phyloP scores from a whole-genome alignment of 2,113 vertebrate species.

The Mesocricetus auratus region DNA sequence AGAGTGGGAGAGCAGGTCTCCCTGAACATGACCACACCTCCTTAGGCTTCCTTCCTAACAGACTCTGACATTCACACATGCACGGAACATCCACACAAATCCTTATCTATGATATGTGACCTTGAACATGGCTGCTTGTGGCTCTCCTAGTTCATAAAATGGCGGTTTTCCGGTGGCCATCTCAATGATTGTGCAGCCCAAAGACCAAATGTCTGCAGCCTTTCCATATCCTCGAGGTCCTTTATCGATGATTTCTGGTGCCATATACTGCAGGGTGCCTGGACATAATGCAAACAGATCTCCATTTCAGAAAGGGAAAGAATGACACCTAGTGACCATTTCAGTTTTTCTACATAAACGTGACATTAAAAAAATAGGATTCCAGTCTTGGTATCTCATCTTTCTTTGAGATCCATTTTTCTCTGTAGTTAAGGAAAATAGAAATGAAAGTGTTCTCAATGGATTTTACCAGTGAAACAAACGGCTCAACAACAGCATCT shows the following conservation, averaged over 20 bases:
- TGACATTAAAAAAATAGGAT: background rate
- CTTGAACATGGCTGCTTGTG: conserved; percentile 99
- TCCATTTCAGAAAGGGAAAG: conserved; percentile 42
- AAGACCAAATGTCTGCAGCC: conserved; percentile 98
- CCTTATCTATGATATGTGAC: conserved; percentile 82
- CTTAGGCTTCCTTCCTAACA: background rate
- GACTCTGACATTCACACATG: background rate
- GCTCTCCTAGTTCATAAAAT: conserved; percentile 98
- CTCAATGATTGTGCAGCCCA: conserved; percentile 99
- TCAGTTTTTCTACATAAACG: background rate
- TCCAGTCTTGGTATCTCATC: background rate
- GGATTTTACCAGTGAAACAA: conserved; percentile 31
- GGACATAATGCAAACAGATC: conserved; percentile 72
- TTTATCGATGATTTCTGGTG: conserved; percentile 99
- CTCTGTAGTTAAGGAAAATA: conserved; percentile 26
- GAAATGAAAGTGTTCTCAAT: conserved; percentile 15
- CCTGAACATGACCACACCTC: background rate
- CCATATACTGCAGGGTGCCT: conserved; percentile 99
- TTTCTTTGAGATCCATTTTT: conserved; percentile 4
- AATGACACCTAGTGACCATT: background rate
- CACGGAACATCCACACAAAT: background rate
- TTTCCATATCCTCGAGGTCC: conserved; percentile 98
- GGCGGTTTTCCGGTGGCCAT: conserved; percentile 99
- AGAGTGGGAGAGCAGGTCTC: background rate
- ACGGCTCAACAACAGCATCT: conserved; percentile 2